Conservation (phyloP, 1,140 invertebrate species). For the Anoplolepis gracilipes region DNA sequence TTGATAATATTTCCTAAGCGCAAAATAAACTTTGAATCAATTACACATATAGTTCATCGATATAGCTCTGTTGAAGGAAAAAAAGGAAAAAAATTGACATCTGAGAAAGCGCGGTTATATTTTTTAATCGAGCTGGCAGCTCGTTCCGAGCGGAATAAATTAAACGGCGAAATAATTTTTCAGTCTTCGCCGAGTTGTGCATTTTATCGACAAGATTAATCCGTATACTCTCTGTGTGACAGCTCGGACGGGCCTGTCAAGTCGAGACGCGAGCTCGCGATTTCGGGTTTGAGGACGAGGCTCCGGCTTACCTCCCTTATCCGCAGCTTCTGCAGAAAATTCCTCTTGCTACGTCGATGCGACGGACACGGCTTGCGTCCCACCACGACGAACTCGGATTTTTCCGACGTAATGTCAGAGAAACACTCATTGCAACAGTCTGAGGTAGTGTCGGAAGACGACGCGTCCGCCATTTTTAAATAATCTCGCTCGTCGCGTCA, state of each 20-base stretch:
- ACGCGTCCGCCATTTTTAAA: slow-evolving; percentile 86
- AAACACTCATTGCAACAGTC: slow-evolving; percentile 83
- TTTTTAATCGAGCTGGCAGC: not conserved
- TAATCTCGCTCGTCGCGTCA: slow-evolving; percentile 76
- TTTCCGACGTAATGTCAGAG: slow-evolving; percentile 83
- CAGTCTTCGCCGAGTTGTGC: not conserved
- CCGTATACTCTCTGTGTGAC: slow-evolving; percentile 53
- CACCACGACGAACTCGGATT: slow-evolving; percentile 80
- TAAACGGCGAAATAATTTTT: not conserved
- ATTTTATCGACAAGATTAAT: not conserved
- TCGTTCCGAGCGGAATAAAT: not conserved
- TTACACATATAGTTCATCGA: too few relatives aligned
- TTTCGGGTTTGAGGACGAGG: slow-evolving; percentile 72
- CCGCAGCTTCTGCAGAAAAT: slow-evolving; percentile 82
- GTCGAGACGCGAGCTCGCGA: slow-evolving; percentile 36
- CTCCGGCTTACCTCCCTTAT: slow-evolving; percentile 81
- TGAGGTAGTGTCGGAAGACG: slow-evolving; percentile 85
- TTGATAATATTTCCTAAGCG: not conserved
- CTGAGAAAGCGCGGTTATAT: slow-evolving; percentile 21
- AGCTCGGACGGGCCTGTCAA: slow-evolving; percentile 66
- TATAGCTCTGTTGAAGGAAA: not conserved
- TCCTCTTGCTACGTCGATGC: slow-evolving; percentile 75
- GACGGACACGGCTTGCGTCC: slow-evolving; percentile 79
- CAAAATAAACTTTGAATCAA: not conserved
- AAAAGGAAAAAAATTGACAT: slow-evolving; percentile 10